phyloP scores from a whole-genome alignment of 37 sponge, comb jelly and placozoan genomes.

The Theonella swinhoei region DNA sequence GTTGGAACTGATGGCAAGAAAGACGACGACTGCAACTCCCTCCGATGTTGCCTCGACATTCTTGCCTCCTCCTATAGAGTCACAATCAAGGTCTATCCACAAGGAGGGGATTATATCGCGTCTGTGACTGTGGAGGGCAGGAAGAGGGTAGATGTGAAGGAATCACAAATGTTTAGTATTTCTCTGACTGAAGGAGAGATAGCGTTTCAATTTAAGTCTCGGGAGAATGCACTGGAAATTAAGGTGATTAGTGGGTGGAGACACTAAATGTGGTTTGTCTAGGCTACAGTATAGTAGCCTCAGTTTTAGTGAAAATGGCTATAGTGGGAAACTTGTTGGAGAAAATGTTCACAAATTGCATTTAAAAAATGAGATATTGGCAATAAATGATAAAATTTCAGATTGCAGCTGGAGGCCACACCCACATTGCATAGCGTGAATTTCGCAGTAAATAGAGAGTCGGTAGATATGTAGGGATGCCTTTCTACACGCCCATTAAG shows the following conservation, averaged over 20 bases:
- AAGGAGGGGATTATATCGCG: background rate
- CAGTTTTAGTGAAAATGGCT: too few species aligned
- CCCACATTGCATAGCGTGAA: too few species aligned
- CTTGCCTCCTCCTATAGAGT: background rate
- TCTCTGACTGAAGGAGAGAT: background rate
- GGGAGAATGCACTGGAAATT: background rate
- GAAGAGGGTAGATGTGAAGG: background rate
- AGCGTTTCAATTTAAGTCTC: background rate
- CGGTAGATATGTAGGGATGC: conserved; percentile 4
- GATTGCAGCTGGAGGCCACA: too few species aligned
- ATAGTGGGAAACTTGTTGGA: too few species aligned
- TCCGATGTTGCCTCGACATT: background rate
- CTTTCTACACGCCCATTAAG: too few species aligned
- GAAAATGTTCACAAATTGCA: too few species aligned
- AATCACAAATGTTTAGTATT: background rate
- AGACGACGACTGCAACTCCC: background rate
- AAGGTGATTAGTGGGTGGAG: too few species aligned
- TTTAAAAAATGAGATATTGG: too few species aligned
- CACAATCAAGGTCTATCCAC: background rate
- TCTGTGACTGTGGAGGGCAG: background rate
- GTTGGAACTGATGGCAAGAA: background rate
- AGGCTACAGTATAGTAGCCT: too few species aligned
- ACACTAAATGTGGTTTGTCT: too few species aligned
- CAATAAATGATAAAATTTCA: too few species aligned
- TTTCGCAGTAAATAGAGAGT: too few species aligned